Conservation (phyloP, 2,797 vertebrate genomes). For the Sebastes goodei region DNA sequence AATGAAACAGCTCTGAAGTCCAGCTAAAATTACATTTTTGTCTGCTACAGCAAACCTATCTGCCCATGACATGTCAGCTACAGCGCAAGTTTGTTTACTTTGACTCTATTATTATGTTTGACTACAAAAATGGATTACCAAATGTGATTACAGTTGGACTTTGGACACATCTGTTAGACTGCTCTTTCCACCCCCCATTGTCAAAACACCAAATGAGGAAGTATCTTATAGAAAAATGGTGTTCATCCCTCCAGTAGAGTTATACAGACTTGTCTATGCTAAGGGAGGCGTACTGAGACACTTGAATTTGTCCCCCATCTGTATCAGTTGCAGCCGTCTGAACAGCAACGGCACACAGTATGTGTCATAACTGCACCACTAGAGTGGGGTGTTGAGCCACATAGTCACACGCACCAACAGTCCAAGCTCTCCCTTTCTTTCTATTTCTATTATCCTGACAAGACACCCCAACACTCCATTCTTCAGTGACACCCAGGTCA, state of each 20-base stretch:
- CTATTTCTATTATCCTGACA: slow-evolving; percentile 3
- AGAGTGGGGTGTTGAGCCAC: slow-evolving; percentile 69
- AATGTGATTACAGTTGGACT: not conserved
- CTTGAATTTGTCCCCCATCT: not conserved
- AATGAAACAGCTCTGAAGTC: not conserved
- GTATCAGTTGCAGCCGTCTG: not conserved
- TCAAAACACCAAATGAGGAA: not conserved
- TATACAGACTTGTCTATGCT: not conserved
- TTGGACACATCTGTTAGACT: not conserved
- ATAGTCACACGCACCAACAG: not conserved
- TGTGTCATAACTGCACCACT: slow-evolving; percentile 49
- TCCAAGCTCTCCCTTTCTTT: not conserved
- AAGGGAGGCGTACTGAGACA: not conserved
- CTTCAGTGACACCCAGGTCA: slow-evolving; percentile 51
- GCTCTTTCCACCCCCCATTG: not conserved
- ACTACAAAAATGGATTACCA: not conserved
- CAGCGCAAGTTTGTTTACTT: not conserved
- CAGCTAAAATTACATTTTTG: not conserved
- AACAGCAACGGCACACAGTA: not conserved
- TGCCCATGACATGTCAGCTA: not conserved
- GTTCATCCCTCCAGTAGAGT: not conserved
- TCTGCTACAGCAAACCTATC: not conserved
- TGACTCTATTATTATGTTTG: not conserved
- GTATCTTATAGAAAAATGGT: not conserved
- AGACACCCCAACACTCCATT: slow-evolving; percentile 15